Base-by-base conservation (phyloP, 2,797 vertebrate species). In the Emydoidea blandingii region DNA sequence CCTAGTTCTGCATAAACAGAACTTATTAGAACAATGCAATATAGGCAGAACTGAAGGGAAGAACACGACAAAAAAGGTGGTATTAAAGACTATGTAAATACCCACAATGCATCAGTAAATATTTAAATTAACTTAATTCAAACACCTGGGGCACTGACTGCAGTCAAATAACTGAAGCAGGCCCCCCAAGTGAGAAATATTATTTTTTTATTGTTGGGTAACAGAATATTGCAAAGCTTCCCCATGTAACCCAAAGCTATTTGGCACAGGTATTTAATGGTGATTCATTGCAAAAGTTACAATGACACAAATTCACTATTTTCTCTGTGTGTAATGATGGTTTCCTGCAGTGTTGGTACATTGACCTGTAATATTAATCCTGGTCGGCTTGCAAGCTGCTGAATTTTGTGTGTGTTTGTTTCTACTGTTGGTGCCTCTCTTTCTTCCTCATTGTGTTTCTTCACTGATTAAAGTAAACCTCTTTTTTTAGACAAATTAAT, bases 361-460 rank as follows among this genome's bases (percentile, higher is more conserved):
- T 12, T 3, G 4, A 23, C 21, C 53, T 25, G 49, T 80, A 29
- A 25, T 4, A 2, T 9, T 49, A 56, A 16, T 80, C 2, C 50
- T 1, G 3, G 15, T 62, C 34, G 54, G 49, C 37, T 2, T 0
- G 80, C 0, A 1, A 54, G 72, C 18, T 81, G 49, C 62, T 31
- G n/a, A 78, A 16, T 8, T 25, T 1, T 1, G 16, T 2, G 37
- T 14, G 49, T 54, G 12, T 16, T 29, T 44, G 3, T 27, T 49
- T 79, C 10, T 21, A 41, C n/a, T 68, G 9, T 25, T 41, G 37
- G n/a, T 72, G 37, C 68, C n/a, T 37, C 19, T 76, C 12, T 49
- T 34, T n/a, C 34, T 82, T 74, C 6, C 72, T 2, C 50, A 79
- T n/a, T 44, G n/a, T 21, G 1, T 27, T 14, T 34, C n/a, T 86